phyloP scores from a whole-genome alignment of 2,797 vertebrate genomes.

The Meriones psammophilus region DNA sequence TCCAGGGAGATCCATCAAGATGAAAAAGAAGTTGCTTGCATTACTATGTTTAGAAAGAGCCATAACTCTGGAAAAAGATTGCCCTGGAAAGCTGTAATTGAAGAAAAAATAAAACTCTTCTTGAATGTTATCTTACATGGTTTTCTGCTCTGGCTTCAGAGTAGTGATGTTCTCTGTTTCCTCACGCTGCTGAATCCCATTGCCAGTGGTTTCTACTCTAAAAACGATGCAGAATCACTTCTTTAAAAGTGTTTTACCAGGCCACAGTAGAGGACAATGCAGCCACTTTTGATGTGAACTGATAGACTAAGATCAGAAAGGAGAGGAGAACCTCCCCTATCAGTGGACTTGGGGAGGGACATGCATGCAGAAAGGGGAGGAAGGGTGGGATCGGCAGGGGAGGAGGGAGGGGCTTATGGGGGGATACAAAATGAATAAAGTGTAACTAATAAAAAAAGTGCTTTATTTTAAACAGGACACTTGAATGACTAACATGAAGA shows the following conservation, averaged over 20 bases:
- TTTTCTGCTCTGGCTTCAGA: rapidly evolving
- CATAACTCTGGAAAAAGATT: constrained; percentile 10
- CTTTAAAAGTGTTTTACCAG: background rate
- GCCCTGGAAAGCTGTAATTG: background rate
- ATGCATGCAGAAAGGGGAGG: too few species aligned
- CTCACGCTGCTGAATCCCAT: background rate
- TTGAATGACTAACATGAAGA: background rate
- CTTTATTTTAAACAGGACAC: background rate
- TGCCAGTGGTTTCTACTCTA: rapidly evolving
- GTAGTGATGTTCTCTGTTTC: background rate
- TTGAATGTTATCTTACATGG: background rate
- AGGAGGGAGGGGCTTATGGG: too few species aligned
- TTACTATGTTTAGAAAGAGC: constrained; percentile 25
- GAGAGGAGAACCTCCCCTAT: too few species aligned
- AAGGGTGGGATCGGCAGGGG: too few species aligned
- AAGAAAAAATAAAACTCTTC: background rate
- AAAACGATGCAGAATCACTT: background rate
- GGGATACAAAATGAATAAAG: too few species aligned
- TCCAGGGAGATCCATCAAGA: constrained; percentile 74
- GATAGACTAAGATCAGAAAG: too few species aligned
- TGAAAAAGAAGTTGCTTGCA: constrained; percentile 65
- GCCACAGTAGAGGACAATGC: too few species aligned
- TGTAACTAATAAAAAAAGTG: background rate
- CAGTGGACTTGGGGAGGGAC: too few species aligned
- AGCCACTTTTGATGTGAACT: too few species aligned